These are phyloP conservation scores for Drosophila nikananu DNA, from an alignment of 1,140 invertebrate genomes.

Conservation along the genomic window DNA sequence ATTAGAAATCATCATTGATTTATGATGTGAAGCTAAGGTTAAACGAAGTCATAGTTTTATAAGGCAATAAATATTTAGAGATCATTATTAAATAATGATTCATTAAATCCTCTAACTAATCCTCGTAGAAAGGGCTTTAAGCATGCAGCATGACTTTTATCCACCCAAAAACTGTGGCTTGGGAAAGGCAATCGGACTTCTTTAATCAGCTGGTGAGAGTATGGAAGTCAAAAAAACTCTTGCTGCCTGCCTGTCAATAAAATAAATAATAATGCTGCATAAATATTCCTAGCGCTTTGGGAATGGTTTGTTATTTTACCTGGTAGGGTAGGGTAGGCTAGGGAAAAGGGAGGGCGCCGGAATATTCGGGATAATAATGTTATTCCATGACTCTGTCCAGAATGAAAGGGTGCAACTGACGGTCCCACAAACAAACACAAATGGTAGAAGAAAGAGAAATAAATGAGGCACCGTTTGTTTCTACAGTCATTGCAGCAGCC, in stretches of 20 bases:
- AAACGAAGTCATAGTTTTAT: not conserved
- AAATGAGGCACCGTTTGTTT: slow-evolving; percentile 76
- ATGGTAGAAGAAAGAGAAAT: slow-evolving; percentile 55
- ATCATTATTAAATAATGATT: not conserved
- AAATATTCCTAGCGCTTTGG: slow-evolving; percentile 70
- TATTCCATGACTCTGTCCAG: slow-evolving; percentile 67
- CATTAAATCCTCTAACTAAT: not conserved
- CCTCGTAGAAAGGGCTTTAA: not conserved
- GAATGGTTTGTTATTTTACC: slow-evolving; percentile 11
- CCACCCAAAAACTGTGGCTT: not conserved
- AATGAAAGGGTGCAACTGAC: slow-evolving; percentile 78
- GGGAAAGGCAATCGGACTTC: slow-evolving; percentile 21
- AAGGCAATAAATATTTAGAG: not conserved
- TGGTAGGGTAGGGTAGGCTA: not conserved
- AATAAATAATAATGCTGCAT: slow-evolving; percentile 82
- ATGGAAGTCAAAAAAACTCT: slow-evolving; percentile 45
- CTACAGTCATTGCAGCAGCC: slow-evolving; percentile 64
- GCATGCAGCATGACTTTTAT: not conserved
- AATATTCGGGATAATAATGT: slow-evolving; percentile 71
- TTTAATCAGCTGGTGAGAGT: slow-evolving; percentile 39
- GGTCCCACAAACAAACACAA: slow-evolving; percentile 48
- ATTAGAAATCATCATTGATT: not conserved
- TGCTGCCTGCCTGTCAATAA: slow-evolving; percentile 67
- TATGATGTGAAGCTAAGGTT: not conserved
- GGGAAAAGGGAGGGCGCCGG: slow-evolving; percentile 3